Evolutionary conservation across 2,797 vertebrate genomes (phyloP), one percentile per base, ranked within the genome.

Genomic region (Alosa sapidissima): DNA sequence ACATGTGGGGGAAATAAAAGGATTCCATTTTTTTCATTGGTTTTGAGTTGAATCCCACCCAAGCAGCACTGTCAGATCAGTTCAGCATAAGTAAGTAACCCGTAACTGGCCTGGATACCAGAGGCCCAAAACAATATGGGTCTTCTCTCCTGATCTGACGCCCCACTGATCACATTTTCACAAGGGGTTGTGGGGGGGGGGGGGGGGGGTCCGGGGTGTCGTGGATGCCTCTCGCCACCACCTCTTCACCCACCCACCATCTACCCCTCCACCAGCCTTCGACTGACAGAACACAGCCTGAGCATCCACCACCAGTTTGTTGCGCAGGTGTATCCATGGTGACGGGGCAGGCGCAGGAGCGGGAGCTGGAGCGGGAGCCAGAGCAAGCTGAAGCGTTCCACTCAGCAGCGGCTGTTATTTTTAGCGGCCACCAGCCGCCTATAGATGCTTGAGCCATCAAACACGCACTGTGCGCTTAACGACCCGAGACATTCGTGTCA

Each of bases 101-200:
- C 2, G 16, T 60, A 45, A 78, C 72, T 78, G 72, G 78, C 72
- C 72, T 78, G 72, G 72, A 78, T 78, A 78, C 36, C 72, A 78
- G 72, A 78, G 72, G 36, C 41, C 72, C 41, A 47, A 78, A 78
- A 78, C 72, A 78, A 41, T 78, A 78, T 41, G 36, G 16, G 5
- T 78, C 72, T 45, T 21, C 41, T 78, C 28, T 78, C 72, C 72
- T 36, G 41, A 78, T 47, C 36, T 41, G 41, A 78, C 7, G 16
- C 41, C 72, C 41, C 41, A 45, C 72, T 47, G 72, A 6, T 78
- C 72, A 78, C 19, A 3, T 78, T 41, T 47, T 78, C 72, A 78
- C 36, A 33, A 41, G 4, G 41, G 41, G 41, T 41, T 41, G 41
- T 19, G 55, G 55, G 60, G n/a, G n/a, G 8, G 60, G 19, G 78